Evolutionary conservation across 2,888 invertebrate genomes (phyloP), one percentile per base, ranked within the genome.

Genomic region (Priocnemis perturbator): DNA sequence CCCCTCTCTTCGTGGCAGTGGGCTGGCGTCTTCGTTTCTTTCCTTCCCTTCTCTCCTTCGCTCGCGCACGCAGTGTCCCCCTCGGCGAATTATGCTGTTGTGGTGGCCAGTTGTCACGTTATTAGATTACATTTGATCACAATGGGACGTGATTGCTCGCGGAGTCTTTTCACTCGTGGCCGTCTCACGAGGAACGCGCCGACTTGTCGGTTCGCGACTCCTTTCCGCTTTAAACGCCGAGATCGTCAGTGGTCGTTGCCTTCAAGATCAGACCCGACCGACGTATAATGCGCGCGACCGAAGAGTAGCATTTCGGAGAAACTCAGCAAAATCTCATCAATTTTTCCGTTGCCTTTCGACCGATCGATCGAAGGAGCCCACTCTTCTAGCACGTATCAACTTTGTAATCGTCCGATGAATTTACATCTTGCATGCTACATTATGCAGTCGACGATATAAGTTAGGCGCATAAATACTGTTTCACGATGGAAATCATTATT

Each of bases 71-170:
- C 21, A 37, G 53, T 61, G 59, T 65, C 68, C 73, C 76, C 71
- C 48, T 67, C 62, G 72, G 53, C 65, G 77, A 79, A 81, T 83
- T 82, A 76, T 78, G 68, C 79, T 73, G 73, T 84, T 81, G 78
- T 64, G 72, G 64, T 69, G 66, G 70, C 62, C 76, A 73, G 69
- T 79, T 79, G 77, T 78, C 79, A 81, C 78, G 71, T 82, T 83
- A 85, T 85, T 85, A 81, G 78, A 84, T 84, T 84, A 83, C 76
- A 77, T 83, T 84, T 76, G 77, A 79, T 81, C 77, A 81, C 79
- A 81, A 81, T 76, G 73, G 80, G 70, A 72, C 78, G 75, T 73
- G 80, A 84, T 83, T 79, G 80, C 70, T 72, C 50, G 65, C 72
- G 56, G 63, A 52, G 69, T 68, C 72, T 79, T 79, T 78, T 76